Conservation (phyloP, 2,888 invertebrate genomes). For the Myathropa florea region DNA sequence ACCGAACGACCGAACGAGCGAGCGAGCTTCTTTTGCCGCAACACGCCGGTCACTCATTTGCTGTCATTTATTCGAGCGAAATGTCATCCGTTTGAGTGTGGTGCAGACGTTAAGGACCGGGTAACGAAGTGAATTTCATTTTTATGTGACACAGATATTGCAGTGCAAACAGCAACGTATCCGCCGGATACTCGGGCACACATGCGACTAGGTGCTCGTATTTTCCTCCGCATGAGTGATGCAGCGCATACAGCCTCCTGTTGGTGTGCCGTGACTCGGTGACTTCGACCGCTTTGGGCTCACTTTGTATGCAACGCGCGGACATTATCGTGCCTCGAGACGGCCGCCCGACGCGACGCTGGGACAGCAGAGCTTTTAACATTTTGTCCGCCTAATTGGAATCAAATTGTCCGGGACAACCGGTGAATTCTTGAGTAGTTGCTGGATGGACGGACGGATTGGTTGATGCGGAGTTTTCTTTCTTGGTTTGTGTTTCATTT, state of each 20-base stretch:
- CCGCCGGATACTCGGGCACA: constrained; percentile 41
- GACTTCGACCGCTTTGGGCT: constrained; percentile 1
- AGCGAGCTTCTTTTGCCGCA: constrained; percentile 41
- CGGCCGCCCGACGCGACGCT: constrained; percentile 7
- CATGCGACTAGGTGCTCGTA: neutral
- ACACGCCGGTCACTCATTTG: constrained; percentile 63
- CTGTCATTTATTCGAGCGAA: constrained; percentile 60
- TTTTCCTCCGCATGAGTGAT: neutral
- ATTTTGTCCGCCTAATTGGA: constrained; percentile 70
- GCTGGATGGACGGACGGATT: constrained; percentile 25
- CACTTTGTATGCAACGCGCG: constrained; percentile 66
- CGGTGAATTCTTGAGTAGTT: constrained; percentile 63
- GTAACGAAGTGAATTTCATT: constrained; percentile 39
- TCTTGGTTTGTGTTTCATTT: constrained; percentile 1
- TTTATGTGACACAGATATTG: constrained; percentile 49
- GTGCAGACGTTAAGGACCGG: neutral
- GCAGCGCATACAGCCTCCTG: constrained; percentile 14
- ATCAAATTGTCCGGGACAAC: constrained; percentile 69
- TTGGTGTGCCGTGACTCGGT: neutral
- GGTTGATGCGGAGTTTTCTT: constrained; percentile 17
- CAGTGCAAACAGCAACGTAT: constrained; percentile 46
- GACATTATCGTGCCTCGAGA: constrained; percentile 46
- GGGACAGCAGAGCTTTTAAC: constrained; percentile 58
- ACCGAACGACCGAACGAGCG: neutral
- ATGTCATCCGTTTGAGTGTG: constrained; percentile 37